These are phyloP conservation scores for Trachelus iudaicus DNA, from an alignment of 2,888 invertebrate species.

Conservation along the genomic window DNA sequence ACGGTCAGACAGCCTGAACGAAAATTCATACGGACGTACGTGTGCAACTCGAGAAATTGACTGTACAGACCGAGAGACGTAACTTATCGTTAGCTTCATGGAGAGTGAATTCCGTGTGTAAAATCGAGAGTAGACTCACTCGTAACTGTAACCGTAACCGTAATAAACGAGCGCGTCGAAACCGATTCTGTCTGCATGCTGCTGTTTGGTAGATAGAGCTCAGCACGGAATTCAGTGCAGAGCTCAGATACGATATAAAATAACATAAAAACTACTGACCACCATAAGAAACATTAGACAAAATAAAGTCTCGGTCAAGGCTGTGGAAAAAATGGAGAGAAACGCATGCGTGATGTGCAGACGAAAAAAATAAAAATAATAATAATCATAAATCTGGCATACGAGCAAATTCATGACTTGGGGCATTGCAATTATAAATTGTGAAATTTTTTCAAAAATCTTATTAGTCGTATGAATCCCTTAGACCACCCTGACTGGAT, in stretches of 20 bases:
- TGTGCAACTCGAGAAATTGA: neutral
- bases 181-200: neutral
- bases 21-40: conserved; percentile 31
- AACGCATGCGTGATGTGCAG: neutral
- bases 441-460: neutral
- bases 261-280: neutral
- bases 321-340: neutral
- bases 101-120: conserved; percentile 50
- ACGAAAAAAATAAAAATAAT: neutral
- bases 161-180: conserved; percentile 13
- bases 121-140: conserved; percentile 48
- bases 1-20: conserved; percentile 32
- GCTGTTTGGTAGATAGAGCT: neutral
- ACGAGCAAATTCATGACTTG: neutral
- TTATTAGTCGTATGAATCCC: neutral
- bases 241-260: neutral
- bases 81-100: conserved; percentile 29
- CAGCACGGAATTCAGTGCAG: neutral
- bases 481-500: neutral
- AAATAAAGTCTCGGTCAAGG: neutral
- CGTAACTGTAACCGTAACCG: conserved; percentile 37
- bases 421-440: neutral
- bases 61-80: neutral
- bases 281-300: neutral
- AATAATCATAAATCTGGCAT: neutral